Percentiles rank a stretch among this genome's conserved stretches.
Conservation (phyloP, 1,140 invertebrate species). For the Scaptodrosophila lebanonensis region DNA sequence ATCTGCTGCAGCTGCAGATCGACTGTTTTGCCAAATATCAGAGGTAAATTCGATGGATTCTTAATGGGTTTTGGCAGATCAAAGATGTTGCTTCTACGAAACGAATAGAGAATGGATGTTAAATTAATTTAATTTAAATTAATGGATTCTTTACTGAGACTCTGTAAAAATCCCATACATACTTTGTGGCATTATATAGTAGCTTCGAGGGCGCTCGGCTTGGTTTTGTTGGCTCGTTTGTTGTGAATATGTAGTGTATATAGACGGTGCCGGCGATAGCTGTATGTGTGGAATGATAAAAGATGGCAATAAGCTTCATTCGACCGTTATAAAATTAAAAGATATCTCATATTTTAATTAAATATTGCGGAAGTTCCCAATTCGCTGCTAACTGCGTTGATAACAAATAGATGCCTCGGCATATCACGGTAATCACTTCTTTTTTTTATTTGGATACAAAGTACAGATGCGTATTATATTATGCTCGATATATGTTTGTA, state of each 20-base stretch:
- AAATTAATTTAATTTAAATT: conserved; percentile 2
- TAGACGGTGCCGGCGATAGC: conserved; percentile 73
- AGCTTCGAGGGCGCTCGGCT: conserved; percentile 66
- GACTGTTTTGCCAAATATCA: conserved; percentile 88
- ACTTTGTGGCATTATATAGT: conserved; percentile 76
- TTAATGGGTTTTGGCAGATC: conserved; percentile 74
- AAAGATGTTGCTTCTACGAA: conserved; percentile 64
- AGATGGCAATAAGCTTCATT: conserved; percentile 35
- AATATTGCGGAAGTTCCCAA: too few species aligned
- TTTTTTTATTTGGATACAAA: too few species aligned
- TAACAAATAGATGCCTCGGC: too few species aligned
- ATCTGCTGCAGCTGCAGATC: conserved; percentile 90
- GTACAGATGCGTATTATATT: too few species aligned
- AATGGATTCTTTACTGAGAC: not conserved
- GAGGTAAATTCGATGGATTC: conserved; percentile 80
- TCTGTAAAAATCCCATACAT: conserved; percentile 32
- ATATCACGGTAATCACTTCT: too few species aligned
- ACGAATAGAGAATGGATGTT: conserved; percentile 9
- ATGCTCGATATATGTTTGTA: too few species aligned
- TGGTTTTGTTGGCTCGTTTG: conserved; percentile 61
- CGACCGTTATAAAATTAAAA: not conserved
- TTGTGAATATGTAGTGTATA: conserved; percentile 72
- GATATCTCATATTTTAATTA: conserved; percentile 37
- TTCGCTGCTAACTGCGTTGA: too few species aligned
- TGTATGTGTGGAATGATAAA: conserved; percentile 23